These are phyloP conservation scores for Schrankia costaestrigalis DNA, from an alignment of 2,888 invertebrate species.

Conservation along the genomic window DNA sequence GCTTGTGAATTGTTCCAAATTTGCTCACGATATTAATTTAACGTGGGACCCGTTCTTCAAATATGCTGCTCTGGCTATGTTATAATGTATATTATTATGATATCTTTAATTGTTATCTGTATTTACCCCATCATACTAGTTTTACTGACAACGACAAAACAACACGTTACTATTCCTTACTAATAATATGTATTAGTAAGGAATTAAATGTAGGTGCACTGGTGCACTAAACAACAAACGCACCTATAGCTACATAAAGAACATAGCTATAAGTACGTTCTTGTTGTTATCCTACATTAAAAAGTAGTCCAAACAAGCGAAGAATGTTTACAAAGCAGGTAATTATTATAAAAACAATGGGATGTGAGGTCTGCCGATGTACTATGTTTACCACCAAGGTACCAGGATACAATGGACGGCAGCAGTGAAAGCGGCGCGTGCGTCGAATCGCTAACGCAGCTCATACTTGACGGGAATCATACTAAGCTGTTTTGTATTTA, in stretches of 20 bases:
- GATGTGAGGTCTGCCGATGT: slow-evolving; percentile 14
- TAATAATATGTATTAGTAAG: no score
- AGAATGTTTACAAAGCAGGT: no score
- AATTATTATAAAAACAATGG: slow-evolving; percentile 19
- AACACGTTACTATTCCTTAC: no score
- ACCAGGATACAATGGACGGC: slow-evolving; percentile 61
- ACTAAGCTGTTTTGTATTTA: slow-evolving; percentile 65
- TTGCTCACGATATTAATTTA: slow-evolving; percentile 17
- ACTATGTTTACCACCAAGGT: slow-evolving; percentile 20
- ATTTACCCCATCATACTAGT: no score
- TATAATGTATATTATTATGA: no score
- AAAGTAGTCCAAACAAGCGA: no score
- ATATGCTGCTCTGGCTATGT: no score
- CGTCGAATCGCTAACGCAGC: slow-evolving; percentile 54
- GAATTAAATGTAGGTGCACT: no score
- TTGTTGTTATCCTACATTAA: no score
- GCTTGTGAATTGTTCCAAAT: slow-evolving; percentile 22
- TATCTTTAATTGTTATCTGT: no score
- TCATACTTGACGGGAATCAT: slow-evolving; percentile 69
- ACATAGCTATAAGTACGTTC: not conserved
- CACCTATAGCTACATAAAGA: not conserved
- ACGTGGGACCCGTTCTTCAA: no score
- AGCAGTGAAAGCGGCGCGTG: slow-evolving; percentile 73
- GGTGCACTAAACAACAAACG: slow-evolving; percentile 1
- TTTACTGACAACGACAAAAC: no score